Conservation (phyloP, 2,113 vertebrate genomes). For the Mystacornis crossleyi region DNA sequence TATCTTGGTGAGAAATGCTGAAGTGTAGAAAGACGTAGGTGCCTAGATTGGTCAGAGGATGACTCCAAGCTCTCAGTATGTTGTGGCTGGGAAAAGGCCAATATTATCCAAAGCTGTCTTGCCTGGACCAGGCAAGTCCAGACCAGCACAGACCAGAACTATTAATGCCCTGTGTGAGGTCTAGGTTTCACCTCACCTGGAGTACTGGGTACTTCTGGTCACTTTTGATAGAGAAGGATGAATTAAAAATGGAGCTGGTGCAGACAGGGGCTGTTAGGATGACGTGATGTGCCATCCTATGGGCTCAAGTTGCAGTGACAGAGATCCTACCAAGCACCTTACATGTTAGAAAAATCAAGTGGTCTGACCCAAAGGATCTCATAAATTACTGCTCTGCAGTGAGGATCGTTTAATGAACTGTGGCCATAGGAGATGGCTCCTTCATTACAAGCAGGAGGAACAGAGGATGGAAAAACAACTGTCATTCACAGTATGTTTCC, state of each 20-base stretch:
- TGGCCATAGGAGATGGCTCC: background rate
- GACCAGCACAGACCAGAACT: slow-evolving; percentile 6
- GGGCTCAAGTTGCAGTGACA: background rate
- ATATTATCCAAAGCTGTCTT: background rate
- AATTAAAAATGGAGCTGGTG: background rate
- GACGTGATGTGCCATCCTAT: background rate
- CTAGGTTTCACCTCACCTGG: background rate
- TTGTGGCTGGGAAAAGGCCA: slow-evolving; percentile 9
- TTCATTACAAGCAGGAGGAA: background rate
- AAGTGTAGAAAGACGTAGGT: background rate
- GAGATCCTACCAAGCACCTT: background rate
- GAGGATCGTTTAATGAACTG: background rate
- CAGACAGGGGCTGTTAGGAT: background rate
- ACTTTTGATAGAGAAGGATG: background rate
- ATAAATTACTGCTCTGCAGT: background rate
- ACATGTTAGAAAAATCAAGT: background rate
- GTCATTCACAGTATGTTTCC: slow-evolving; percentile 43
- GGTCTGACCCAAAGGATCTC: background rate
- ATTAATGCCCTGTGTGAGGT: slow-evolving; percentile 15
- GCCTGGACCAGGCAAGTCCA: background rate
- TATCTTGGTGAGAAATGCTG: background rate
- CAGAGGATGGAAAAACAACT: slow-evolving; percentile 25
- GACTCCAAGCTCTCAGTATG: background rate
- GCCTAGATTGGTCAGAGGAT: background rate
- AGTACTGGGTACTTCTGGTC: background rate